Base-by-base conservation (phyloP, 2,888 invertebrate genomes). In the Synanthedon tipuliformis region DNA sequence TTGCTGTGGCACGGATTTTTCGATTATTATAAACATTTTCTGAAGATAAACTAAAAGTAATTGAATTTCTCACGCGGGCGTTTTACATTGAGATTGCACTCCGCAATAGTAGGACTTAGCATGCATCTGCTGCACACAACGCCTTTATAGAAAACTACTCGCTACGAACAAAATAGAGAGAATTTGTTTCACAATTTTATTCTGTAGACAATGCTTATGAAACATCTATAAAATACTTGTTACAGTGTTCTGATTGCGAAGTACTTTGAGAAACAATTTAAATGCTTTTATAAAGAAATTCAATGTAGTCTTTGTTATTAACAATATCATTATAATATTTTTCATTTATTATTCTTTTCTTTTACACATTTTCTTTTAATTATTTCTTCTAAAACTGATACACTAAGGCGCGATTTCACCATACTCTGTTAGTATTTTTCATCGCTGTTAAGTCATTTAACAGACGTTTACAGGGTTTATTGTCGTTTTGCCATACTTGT, bases 111-210 rank as follows among this genome's bases (percentile, higher is more conserved):
- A 13, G 45, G 45, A 45, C 45, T 45, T 45, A 45, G 45, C 45
- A 45, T 45, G 45, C 45, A 45, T 45, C 45, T 45, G 45, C 45
- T n/a, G 15, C 45, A 45, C 45, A 45, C 45, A 45, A 15, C 15
- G 45, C 45, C n/a, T 13, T 45, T 45, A 12, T 45, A 45, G 45
- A 45, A 45, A 45, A 45, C 45, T 12, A 45, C 45, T 45, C 15
- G 45, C 45, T 45, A n/a, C 27, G 48, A 45, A 45, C 41, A 41
- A 27, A 51, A 41, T 50, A 13, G 51, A 53, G 51, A 18, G 23
- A 51, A 41, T 45, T 51, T 51, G 51, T 41, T 51, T 45, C 45
- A 12, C 45, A 45, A 45, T 45, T 45, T 3, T 45, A 45, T n/a
- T 45, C 15, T 45, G 45, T 45, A 45, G 45, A 13, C n/a, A 45